Conservation (phyloP, 2,797 vertebrate genomes). For the Myioborus miniatus region DNA sequence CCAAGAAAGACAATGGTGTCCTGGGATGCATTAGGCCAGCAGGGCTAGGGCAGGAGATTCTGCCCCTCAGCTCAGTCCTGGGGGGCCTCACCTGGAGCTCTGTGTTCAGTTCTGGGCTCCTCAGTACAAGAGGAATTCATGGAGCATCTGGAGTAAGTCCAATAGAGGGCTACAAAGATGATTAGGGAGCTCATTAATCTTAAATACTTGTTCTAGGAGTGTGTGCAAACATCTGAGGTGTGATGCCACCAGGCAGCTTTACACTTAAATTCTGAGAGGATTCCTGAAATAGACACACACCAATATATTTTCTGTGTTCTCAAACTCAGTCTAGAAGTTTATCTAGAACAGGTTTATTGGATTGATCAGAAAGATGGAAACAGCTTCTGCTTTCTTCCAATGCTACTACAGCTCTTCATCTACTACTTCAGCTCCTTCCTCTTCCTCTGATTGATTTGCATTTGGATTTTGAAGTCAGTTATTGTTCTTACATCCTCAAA, state of each 20-base stretch:
- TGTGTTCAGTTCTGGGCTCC: not conserved
- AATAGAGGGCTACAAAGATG: accelerated
- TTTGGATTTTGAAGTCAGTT: not conserved
- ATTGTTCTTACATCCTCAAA: not conserved
- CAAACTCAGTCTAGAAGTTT: not conserved
- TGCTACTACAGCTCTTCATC: not conserved
- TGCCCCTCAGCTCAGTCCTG: not conserved
- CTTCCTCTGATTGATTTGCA: not conserved
- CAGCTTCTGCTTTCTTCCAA: not conserved
- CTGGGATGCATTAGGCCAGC: not conserved
- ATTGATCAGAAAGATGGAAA: not conserved
- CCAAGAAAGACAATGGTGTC: not conserved
- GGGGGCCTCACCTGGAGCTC: not conserved
- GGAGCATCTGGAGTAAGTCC: not conserved
- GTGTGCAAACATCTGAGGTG: not conserved
- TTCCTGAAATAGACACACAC: not conserved
- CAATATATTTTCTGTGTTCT: not conserved
- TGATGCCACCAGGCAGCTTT: not conserved
- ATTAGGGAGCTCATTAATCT: not conserved
- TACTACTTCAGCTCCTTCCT: not conserved
- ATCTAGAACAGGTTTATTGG: not conserved
- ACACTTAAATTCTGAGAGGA: not conserved
- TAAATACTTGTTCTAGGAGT: not conserved
- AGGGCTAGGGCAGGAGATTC: not conserved
- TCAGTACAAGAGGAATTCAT: no score